These are phyloP conservation scores for Mobula birostris DNA, from an alignment of 2,113 vertebrate species.

Conservation along the genomic window DNA sequence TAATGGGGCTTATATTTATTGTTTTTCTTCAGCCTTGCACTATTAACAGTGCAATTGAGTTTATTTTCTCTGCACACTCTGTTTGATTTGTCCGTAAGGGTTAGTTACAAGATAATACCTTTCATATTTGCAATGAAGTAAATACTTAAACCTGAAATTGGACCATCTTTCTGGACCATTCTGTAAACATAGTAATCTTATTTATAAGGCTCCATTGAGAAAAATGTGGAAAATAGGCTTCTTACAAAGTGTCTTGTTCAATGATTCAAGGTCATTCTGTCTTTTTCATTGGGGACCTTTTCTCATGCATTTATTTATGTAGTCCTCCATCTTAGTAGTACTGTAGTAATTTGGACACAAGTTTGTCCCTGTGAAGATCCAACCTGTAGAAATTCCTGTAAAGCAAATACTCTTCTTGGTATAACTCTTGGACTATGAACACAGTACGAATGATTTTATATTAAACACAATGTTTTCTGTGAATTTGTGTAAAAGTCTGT, in stretches of 20 bases:
- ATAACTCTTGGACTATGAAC: background rate
- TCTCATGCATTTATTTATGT: constrained; percentile 9
- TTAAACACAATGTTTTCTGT: background rate
- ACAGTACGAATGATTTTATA: background rate
- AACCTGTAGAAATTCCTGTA: background rate
- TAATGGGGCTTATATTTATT: background rate
- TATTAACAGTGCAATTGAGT: background rate
- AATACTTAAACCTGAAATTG: background rate
- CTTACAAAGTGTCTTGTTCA: background rate
- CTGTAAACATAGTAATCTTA: background rate
- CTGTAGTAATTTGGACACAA: background rate
- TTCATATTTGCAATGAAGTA: background rate
- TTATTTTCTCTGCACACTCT: background rate
- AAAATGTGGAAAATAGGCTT: background rate
- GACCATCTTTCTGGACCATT: background rate
- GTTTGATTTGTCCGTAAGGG: background rate
- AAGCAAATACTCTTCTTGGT: background rate
- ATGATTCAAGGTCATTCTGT: background rate
- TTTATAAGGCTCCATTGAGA: background rate
- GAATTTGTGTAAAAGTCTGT: background rate
- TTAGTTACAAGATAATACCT: background rate
- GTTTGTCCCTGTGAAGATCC: background rate
- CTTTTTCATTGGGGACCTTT: background rate
- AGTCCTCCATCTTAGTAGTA: background rate
- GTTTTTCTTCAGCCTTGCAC: background rate